Evolutionary conservation across 2,113 vertebrate species (phyloP).

Genomic region (Murina feae): DNA sequence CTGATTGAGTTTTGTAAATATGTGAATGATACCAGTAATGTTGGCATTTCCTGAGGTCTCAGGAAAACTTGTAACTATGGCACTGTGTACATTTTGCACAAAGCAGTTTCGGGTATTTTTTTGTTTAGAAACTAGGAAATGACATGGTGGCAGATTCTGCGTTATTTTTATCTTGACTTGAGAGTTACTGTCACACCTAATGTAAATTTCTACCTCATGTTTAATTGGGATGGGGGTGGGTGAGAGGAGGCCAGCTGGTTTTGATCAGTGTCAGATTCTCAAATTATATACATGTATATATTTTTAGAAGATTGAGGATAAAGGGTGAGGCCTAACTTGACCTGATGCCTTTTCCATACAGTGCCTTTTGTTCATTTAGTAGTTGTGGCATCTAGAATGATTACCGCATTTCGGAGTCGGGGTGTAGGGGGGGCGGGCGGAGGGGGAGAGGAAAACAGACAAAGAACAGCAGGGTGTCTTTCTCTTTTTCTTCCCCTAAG

Average conservation of each 20-base stretch:
- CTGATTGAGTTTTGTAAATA: conserved; percentile 60
- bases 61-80: conserved; percentile 74
- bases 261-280: conserved; percentile 62
- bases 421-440: conserved; percentile 43
- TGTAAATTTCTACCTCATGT: conserved; percentile 74
- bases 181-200: conserved; percentile 78
- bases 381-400: conserved; percentile 73
- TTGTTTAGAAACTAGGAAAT: conserved; percentile 82
- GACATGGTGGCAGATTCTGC: conserved; percentile 69
- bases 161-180: conserved; percentile 82
- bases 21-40: conserved; percentile 43
- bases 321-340: conserved; percentile 72
- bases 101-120: conserved; percentile 61
- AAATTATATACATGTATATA: conserved; percentile 32
- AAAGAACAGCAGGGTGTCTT: conserved; percentile 80
- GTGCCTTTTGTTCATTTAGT: conserved; percentile 73
- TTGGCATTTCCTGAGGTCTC: conserved; percentile 48
- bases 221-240: conserved; percentile 51
- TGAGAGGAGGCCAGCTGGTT: conserved; percentile 75
- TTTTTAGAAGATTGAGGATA: conserved; percentile 44
- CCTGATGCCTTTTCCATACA: conserved; percentile 53
- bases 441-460: conserved; percentile 72
- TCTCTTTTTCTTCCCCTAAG: conserved; percentile 52
- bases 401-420: conserved; percentile 69
- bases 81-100: conserved; percentile 48